Evolutionary conservation across 2,113 vertebrate genomes (phyloP).

Genomic region (Psephotus haematonotus): DNA sequence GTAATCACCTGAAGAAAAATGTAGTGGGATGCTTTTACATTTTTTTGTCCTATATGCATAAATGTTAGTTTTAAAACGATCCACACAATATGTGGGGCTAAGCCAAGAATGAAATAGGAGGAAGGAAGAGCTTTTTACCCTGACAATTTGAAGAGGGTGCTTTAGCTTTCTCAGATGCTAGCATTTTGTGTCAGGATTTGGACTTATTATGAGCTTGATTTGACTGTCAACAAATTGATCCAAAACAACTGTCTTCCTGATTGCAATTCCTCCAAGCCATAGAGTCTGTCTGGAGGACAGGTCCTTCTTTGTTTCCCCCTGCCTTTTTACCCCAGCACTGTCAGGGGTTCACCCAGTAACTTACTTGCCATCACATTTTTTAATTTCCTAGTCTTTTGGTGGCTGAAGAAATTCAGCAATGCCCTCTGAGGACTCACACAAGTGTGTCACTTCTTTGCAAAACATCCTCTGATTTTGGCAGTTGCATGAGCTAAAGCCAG

Average conservation of each 20-base stretch:
- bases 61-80: not conserved
- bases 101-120: not conserved
- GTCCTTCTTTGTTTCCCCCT: accelerated
- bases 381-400: not conserved
- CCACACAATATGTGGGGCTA: accelerated
- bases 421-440: constrained; percentile 28
- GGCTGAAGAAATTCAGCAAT: constrained; percentile 18
- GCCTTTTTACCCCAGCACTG: not conserved
- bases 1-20: not conserved
- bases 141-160: not conserved
- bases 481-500: constrained; percentile 31
- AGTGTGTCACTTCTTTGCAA: constrained; percentile 25
- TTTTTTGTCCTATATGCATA: not conserved
- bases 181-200: not conserved
- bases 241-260: not conserved
- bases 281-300: not conserved
- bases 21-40: not conserved
- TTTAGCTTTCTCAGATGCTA: not conserved
- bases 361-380: not conserved
- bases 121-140: not conserved
- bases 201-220: not conserved
- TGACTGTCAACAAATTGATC: not conserved
- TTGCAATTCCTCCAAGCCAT: not conserved
- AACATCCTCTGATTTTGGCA: constrained; percentile 28
- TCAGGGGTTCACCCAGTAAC: not conserved